Conservation (phyloP, 2,797 vertebrate genomes). For the Columba guinea region DNA sequence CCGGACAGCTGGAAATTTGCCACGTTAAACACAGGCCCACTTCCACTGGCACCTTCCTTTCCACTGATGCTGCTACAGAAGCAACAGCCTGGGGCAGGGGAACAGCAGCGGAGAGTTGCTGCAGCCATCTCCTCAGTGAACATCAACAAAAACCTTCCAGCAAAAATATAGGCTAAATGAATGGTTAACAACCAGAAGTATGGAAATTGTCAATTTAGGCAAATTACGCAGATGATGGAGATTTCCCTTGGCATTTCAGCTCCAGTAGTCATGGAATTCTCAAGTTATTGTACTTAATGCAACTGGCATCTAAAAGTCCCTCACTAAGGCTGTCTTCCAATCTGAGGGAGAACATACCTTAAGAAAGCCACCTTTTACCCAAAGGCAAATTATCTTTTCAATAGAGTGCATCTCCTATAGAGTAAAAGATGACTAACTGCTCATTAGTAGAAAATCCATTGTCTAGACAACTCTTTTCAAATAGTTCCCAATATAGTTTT, state of each 20-base stretch:
- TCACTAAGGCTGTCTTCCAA: constrained; percentile 64
- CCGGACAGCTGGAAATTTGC: background rate
- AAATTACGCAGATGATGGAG: background rate
- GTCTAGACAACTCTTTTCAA: background rate
- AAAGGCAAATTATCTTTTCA: background rate
- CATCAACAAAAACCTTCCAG: background rate
- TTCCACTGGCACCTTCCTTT: background rate
- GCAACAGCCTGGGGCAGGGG: background rate
- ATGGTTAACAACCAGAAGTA: background rate
- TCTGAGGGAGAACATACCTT: constrained; percentile 53
- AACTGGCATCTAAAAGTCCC: constrained; percentile 79
- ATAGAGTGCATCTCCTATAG: background rate
- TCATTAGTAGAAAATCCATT: background rate
- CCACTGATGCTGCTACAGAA: background rate
- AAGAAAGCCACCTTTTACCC: background rate
- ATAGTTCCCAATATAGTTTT: background rate
- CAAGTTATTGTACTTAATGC: constrained; percentile 70
- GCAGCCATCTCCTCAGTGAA: background rate
- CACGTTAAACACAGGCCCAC: background rate
- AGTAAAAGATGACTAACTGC: background rate
- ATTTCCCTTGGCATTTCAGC: background rate
- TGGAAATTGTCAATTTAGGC: background rate
- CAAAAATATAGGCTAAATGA: background rate
- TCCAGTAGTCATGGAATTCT: background rate
- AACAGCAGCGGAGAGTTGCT: background rate